A percentile compares a stretch with the other conserved stretches of the same genome.
Evolutionary conservation across 2,113 vertebrate species (phyloP).

Genomic region (Oryzias javanicus): DNA sequence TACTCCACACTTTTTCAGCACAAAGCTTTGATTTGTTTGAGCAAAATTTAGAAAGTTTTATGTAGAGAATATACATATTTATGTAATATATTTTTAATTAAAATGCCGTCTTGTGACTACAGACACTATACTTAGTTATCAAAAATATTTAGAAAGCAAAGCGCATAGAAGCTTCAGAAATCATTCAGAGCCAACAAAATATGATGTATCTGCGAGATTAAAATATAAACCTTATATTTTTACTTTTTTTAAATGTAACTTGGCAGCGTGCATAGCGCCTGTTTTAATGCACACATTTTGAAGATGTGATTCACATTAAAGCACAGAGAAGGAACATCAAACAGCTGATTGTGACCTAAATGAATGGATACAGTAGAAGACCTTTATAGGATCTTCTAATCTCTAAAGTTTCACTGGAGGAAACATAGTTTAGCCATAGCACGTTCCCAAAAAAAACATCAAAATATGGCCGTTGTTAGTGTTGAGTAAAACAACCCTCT

Average conservation of each 20-base stretch:
- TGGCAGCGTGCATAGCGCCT: conserved; percentile 36
- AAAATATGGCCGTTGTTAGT: conserved; percentile 10
- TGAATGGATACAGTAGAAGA: no score
- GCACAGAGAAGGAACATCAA: conserved; percentile 46
- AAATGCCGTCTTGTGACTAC: background rate
- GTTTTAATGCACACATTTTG: conserved; percentile 37
- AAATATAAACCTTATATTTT: conserved; percentile 48
- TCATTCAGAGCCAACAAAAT: conserved; percentile 66
- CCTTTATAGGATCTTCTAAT: background rate
- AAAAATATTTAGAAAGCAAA: conserved; percentile 12
- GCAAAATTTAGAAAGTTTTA: no score
- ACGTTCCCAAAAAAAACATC: conserved; percentile 16
- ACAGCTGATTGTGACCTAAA: conserved; percentile 32
- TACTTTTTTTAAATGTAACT: no score
- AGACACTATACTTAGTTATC: conserved; percentile 15
- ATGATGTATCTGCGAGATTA: conserved; percentile 58
- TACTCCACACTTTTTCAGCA: no score
- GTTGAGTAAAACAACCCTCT: conserved; percentile 9
- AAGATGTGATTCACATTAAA: background rate
- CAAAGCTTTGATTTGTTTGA: no score
- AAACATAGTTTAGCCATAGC: conserved; percentile 32
- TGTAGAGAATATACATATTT: no score
- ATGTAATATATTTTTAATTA: no score
- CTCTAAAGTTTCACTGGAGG: conserved; percentile 15
- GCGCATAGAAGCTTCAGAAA: conserved; percentile 34